These are phyloP conservation scores for Drosophila macrospina DNA, from an alignment of 2,888 invertebrate species.

Conservation along the genomic window DNA sequence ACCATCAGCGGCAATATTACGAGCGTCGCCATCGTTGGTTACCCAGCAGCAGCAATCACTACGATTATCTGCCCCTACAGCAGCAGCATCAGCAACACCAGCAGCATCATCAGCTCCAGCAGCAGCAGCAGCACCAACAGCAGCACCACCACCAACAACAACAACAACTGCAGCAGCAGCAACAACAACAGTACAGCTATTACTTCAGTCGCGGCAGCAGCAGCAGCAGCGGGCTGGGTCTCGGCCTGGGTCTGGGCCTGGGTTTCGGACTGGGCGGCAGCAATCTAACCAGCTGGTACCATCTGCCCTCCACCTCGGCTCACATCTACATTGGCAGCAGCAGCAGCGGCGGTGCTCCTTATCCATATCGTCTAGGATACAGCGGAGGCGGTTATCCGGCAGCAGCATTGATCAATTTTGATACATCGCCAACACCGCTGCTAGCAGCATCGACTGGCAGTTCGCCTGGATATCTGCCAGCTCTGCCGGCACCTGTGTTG, in stretches of 20 bases:
- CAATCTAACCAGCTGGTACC: constrained; percentile 71
- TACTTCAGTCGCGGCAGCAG: constrained; percentile 75
- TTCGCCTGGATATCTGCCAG: constrained; percentile 67
- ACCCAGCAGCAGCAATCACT: constrained; percentile 44
- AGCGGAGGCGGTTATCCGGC: constrained; percentile 73
- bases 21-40: constrained; percentile 69
- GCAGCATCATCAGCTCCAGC: not conserved
- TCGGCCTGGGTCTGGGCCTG: constrained; percentile 69
- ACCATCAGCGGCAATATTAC: constrained; percentile 70
- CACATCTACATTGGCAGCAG: constrained; percentile 80
- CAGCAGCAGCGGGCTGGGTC: constrained; percentile 74
- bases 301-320: constrained; percentile 78
- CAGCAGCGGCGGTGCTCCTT: constrained; percentile 60
- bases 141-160: constrained; percentile 47
- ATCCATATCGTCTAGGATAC: constrained; percentile 66
- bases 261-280: constrained; percentile 78
- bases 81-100: constrained; percentile 33
- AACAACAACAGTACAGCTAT: constrained; percentile 73
- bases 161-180: constrained; percentile 55
- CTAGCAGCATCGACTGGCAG: constrained; percentile 71
- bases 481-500: constrained; percentile 59
- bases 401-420: constrained; percentile 77
- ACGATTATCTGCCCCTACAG: constrained; percentile 36
- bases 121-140: constrained; percentile 40
- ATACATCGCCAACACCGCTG: constrained; percentile 75